phyloP scores from a whole-genome alignment of 2,888 invertebrate genomes.

The Zygogramma bicolorata region DNA sequence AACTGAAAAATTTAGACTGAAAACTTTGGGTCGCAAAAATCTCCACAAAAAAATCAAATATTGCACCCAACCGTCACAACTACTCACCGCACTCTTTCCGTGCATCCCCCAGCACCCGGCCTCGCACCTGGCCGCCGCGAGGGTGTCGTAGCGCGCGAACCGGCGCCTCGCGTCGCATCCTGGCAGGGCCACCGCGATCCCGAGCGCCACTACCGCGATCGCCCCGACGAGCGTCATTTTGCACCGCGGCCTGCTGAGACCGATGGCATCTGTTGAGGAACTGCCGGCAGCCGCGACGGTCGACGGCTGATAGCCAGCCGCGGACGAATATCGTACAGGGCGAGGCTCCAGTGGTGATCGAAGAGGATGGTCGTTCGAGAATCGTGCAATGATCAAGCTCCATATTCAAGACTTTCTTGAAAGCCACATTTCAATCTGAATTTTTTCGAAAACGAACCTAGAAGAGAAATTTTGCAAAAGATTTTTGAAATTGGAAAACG shows the following conservation, averaged over 20 bases:
- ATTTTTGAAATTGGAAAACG: too few relatives aligned
- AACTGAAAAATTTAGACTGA: too few relatives aligned
- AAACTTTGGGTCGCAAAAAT: too few relatives aligned
- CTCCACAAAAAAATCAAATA: too few relatives aligned
- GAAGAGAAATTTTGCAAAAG: too few relatives aligned
- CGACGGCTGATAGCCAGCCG: conserved; percentile 50
- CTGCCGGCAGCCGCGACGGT: conserved; percentile 52
- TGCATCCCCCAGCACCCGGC: conserved; percentile 69
- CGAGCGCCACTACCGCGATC: conserved; percentile 31
- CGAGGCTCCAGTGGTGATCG: conserved; percentile 20
- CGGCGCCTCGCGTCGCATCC: conserved; percentile 63
- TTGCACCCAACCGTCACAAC: too few relatives aligned
- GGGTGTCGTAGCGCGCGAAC: conserved; percentile 68
- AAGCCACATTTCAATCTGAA: too few relatives aligned
- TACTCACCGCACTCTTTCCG: conserved; percentile 52
- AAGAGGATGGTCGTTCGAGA: too few relatives aligned
- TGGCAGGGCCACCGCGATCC: conserved; percentile 52
- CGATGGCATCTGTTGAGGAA: conserved; percentile 48
- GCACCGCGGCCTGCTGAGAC: conserved; percentile 52
- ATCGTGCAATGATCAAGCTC: too few relatives aligned
- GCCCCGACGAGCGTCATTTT: conserved; percentile 44
- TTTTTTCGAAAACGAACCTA: too few relatives aligned
- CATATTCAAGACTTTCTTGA: too few relatives aligned
- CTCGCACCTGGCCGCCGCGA: conserved; percentile 74
- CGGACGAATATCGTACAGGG: conserved; percentile 35